Evolutionary conservation across 2,113 vertebrate genomes (phyloP), one percentile per base, ranked within the genome.

Genomic region (Brachypodius melanocephalos): DNA sequence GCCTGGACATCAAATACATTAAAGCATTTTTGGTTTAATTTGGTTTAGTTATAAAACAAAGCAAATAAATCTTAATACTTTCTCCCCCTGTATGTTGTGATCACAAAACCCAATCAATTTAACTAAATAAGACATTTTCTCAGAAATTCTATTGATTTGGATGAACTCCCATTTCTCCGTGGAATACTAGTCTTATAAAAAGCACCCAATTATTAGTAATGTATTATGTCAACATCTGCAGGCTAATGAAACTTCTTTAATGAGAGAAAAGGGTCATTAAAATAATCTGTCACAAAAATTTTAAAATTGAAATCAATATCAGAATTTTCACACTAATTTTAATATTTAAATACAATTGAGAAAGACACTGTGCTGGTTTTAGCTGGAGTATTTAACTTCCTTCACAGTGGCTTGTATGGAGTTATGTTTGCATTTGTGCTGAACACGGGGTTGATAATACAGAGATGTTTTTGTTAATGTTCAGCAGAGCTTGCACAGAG

Each of bases 61-160:
- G 18, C 9, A 91, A 92, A 84, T 38, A 77, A 83, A 75, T 31
- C 31, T 48, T 55, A 32, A 81, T 26, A 55, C 9, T 86, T 96
- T 67, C 38, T 81, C 16, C 40, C 52, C 14, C 22, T 85, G 13
- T 38, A 83, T n/a, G 45, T 14, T 71, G 10, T 12, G 19, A 74
- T 63, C 7, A 6, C 1, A 0, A 69, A 73, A 62, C 58, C 57
- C 25, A 67, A 89, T 45, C 12, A 67, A 61, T 76, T 87, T 87
- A 68, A 95, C 82, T 95, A 82, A 74, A 92, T 72, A 10, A 65
- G 29, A 76, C 13, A 61, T 94, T 73, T 95, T 82, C 49, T 75
- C 43, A 69, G 45, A 79, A 72, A 91, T 83, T 88, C 45, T 82
- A 15, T 62, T 88, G 69, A 85, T 84, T 76, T 89, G 62, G 66